Evolutionary conservation across 2,797 vertebrate species (phyloP).

Genomic region (Simalia tracyae): DNA sequence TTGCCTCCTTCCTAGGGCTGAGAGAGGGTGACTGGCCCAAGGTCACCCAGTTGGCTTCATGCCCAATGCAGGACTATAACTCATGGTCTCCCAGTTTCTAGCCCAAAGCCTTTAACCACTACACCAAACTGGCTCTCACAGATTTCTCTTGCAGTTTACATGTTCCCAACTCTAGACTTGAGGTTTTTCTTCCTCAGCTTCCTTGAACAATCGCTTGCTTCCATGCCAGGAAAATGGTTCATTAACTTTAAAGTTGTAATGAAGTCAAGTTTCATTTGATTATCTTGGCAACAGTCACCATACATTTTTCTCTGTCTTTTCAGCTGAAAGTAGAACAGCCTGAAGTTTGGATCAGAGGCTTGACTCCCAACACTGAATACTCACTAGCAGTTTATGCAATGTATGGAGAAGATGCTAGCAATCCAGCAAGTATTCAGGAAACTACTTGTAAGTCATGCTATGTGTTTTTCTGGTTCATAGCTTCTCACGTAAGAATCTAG

Average conservation of each 20-base stretch:
- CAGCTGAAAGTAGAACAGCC: conserved; percentile 86
- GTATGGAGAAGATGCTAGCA: conserved; percentile 87
- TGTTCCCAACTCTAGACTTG: not conserved
- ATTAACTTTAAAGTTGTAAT: not conserved
- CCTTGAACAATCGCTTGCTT: not conserved
- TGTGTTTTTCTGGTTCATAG: not conserved
- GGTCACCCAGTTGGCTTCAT: too few relatives aligned
- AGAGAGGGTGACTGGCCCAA: too few relatives aligned
- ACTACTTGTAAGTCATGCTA: conserved; percentile 80
- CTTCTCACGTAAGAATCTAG: too few relatives aligned
- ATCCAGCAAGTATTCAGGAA: conserved; percentile 81
- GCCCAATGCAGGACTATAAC: too few relatives aligned
- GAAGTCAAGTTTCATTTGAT: not conserved
- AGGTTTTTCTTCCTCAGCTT: not conserved
- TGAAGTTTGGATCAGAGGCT: conserved; percentile 76
- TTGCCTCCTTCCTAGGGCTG: too few relatives aligned
- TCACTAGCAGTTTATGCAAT: conserved; percentile 85
- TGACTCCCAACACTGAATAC: conserved; percentile 84
- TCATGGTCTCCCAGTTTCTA: too few relatives aligned
- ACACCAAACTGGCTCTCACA: too few relatives aligned
- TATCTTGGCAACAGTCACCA: not conserved
- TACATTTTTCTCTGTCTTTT: not conserved
- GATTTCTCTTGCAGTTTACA: too few relatives aligned
- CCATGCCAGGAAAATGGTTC: not conserved
- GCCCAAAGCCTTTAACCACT: too few relatives aligned